Evolutionary conservation across 2,113 vertebrate species (phyloP).

Genomic region (Mixornis gularis): DNA sequence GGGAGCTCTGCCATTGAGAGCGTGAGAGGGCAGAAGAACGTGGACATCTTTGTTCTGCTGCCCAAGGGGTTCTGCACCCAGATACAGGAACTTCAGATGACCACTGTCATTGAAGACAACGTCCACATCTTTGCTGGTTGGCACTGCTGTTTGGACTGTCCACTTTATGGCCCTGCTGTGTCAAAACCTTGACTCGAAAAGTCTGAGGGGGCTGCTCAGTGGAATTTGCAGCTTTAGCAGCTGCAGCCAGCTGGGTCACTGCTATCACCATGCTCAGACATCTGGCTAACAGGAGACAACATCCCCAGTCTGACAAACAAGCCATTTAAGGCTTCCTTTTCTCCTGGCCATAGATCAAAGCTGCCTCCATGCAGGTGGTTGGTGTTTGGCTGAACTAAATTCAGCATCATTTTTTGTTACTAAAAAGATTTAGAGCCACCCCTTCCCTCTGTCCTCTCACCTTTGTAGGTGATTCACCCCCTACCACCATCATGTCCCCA

Average conservation of each 20-base stretch:
- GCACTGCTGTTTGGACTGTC: not conserved
- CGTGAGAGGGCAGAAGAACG: conserved; percentile 72
- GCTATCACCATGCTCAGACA: not conserved
- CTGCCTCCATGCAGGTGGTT: not conserved
- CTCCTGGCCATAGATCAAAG: not conserved
- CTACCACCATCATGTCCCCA: fast-evolving
- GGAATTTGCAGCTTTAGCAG: not conserved
- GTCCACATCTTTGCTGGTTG: conserved; percentile 87
- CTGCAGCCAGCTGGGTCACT: not conserved
- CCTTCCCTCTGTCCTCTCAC: not conserved
- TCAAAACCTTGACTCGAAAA: not conserved
- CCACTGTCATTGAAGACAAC: conserved; percentile 82
- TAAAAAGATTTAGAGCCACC: not conserved
- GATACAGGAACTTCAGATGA: conserved; percentile 93
- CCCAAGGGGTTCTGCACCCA: conserved; percentile 79
- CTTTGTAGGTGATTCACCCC: not conserved
- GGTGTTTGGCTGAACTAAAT: not conserved
- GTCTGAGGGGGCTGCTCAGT: not conserved
- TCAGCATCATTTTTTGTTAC: not conserved
- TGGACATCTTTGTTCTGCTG: conserved; percentile 86
- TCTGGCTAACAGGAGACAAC: not conserved
- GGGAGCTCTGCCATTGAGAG: conserved; percentile 89
- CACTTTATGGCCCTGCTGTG: not conserved
- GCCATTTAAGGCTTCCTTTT: not conserved
- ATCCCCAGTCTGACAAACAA: not conserved